phyloP scores from a whole-genome alignment of 2,113 vertebrate species.

The Cyprinodon tularosa region DNA sequence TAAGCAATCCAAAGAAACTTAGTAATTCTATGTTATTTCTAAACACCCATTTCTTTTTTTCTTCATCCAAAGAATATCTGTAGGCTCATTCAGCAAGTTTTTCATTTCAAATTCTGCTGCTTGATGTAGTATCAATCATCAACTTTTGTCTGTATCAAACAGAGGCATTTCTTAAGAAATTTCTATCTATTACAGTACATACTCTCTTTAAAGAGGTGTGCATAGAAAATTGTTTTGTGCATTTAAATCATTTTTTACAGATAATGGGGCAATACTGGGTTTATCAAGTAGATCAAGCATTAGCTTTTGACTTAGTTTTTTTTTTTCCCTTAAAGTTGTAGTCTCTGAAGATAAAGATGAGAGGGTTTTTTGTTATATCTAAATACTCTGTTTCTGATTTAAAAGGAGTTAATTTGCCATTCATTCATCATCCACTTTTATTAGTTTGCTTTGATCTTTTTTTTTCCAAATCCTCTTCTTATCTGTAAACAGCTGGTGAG shows the following conservation, averaged over 20 bases:
- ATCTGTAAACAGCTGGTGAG: slow-evolving; percentile 28
- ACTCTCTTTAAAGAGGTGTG: neutral
- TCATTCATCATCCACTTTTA: slow-evolving; percentile 3
- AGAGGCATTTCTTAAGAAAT: neutral
- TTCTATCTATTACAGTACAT: neutral
- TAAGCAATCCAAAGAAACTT: neutral
- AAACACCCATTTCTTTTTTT: neutral
- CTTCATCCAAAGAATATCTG: neutral
- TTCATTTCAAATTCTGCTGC: neutral
- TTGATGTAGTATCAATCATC: neutral
- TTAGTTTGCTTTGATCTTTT: slow-evolving; percentile 9
- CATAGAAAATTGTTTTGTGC: neutral
- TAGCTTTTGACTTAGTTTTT: neutral
- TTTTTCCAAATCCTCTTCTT: slow-evolving; percentile 4
- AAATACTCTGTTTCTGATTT: neutral
- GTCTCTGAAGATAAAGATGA: neutral
- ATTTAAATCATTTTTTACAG: neutral
- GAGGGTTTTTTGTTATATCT: neutral
- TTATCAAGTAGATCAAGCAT: neutral
- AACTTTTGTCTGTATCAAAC: neutral
- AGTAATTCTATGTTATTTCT: neutral
- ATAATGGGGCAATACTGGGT: too few relatives aligned
- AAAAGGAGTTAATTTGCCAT: neutral
- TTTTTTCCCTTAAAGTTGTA: neutral
- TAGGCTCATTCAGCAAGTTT: neutral